A percentile compares a stretch with the other conserved stretches of the same genome.
These are phyloP conservation scores for Sarcophaga peregrina DNA, from an alignment of 1,140 invertebrate genomes.

Conservation along the genomic window DNA sequence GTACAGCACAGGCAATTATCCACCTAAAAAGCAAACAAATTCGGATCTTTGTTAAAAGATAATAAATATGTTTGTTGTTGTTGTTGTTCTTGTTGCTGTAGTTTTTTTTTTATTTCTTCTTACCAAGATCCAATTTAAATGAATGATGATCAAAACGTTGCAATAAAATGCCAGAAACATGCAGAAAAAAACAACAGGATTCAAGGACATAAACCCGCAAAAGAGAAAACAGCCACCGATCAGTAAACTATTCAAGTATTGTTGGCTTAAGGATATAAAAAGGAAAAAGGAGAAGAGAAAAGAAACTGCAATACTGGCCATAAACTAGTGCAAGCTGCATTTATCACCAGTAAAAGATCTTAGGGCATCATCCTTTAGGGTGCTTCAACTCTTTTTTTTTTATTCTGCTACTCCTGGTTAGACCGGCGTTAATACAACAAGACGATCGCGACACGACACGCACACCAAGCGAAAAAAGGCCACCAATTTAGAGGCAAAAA, in stretches of 20 bases:
- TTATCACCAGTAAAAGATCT: slow-evolving; percentile 3
- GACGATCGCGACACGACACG: slow-evolving; percentile 5
- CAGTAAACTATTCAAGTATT: not conserved
- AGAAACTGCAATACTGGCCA: not conserved
- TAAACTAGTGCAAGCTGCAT: slow-evolving; percentile 30
- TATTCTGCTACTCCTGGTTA: not conserved
- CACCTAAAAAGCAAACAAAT: slow-evolving; percentile 8
- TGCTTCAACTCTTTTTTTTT: slow-evolving; percentile 16
- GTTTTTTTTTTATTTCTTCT: too few species aligned
- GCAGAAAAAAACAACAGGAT: not conserved
- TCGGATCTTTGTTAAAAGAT: not conserved
- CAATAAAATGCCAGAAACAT: not conserved
- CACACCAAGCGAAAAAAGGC: slow-evolving; percentile 29
- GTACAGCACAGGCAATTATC: not conserved
- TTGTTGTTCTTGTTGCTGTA: not conserved
- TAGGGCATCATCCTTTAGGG: slow-evolving; percentile 11
- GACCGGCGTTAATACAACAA: not conserved
- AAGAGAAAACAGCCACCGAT: not conserved
- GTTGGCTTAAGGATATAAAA: not conserved
- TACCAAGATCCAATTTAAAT: not conserved
- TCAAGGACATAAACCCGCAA: not conserved
- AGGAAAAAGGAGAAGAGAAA: not conserved
- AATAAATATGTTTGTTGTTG: not conserved
- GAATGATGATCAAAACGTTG: not conserved
- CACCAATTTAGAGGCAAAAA: not conserved